A percentile compares a stretch with the other conserved stretches of the same genome.
These are phyloP conservation scores for Ivindomyrus marchei DNA, from an alignment of 2,113 vertebrate genomes.

Conservation along the genomic window DNA sequence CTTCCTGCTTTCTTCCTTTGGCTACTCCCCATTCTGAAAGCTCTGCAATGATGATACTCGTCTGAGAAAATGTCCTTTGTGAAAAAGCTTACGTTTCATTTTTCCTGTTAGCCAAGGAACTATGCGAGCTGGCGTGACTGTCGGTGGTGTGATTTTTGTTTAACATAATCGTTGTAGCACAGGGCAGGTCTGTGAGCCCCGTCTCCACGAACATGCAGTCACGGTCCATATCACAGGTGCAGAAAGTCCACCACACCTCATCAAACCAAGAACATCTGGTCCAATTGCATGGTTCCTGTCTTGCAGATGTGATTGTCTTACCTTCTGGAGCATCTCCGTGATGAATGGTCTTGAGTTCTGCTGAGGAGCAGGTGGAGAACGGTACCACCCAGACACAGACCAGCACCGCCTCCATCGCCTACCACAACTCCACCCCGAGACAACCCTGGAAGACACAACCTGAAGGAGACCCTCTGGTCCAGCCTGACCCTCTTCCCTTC, in stretches of 20 bases:
- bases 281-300: constrained; percentile 20
- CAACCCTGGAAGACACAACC: constrained; percentile 23
- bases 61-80: neutral
- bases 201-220: neutral
- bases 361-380: constrained; percentile 37
- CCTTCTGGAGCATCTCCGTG: constrained; percentile 27
- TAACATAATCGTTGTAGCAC: neutral
- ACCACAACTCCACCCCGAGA: neutral
- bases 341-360: constrained; percentile 44
- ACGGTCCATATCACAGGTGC: neutral
- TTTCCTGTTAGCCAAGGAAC: neutral
- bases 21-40: neutral
- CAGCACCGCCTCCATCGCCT: neutral
- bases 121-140: neutral
- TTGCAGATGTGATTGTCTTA: constrained; percentile 54
- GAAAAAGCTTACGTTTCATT: neutral
- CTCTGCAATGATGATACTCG: neutral
- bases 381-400: neutral
- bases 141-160: neutral
- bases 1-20: too few species aligned
- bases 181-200: neutral
- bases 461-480: constrained; percentile 32
- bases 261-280: neutral
- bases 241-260: neutral
- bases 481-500: constrained; percentile 23